Evolutionary conservation across 35 echinoderm and acorn worm species (phyloP).

Genomic region (Apostichopus japonicus): DNA sequence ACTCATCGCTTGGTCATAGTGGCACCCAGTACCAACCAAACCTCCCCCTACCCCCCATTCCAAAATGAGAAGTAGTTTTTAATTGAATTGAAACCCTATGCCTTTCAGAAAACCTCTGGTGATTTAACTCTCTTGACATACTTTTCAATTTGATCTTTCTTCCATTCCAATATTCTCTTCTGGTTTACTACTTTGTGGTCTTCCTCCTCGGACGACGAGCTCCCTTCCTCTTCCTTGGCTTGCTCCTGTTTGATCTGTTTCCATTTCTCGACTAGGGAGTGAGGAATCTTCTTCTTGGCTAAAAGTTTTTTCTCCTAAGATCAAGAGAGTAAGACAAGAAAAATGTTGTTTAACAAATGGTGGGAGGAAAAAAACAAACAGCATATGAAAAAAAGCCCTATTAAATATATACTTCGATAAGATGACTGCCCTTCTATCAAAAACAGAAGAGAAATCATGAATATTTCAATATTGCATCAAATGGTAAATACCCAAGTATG

Average conservation of each 20-base stretch:
- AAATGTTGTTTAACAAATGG: neutral
- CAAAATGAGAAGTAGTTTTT: neutral
- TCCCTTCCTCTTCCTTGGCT: conserved; percentile 81
- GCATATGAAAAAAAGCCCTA: too few species aligned
- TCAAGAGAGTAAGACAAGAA: neutral
- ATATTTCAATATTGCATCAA: too few species aligned
- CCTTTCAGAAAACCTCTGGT: neutral
- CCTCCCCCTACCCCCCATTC: neutral
- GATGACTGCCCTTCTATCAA: too few species aligned
- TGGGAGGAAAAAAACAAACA: too few species aligned
- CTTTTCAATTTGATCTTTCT: conserved; percentile 77
- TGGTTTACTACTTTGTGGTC: conserved; percentile 64
- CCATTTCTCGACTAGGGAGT: conserved; percentile 86
- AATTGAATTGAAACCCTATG: neutral
- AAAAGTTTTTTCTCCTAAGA: conserved; percentile 48
- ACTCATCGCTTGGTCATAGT: too few species aligned
- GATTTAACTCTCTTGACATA: conserved; percentile 44
- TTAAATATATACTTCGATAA: too few species aligned
- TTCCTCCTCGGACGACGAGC: conserved; percentile 68
- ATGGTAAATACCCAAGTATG: too few species aligned
- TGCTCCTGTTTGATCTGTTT: conserved; percentile 88
- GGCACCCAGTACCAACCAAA: too few species aligned
- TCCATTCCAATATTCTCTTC: conserved; percentile 86
- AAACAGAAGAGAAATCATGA: too few species aligned
- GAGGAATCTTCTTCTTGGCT: conserved; percentile 82